Conservation (phyloP, 2,888 invertebrate species). For the Pterostichus niger region DNA sequence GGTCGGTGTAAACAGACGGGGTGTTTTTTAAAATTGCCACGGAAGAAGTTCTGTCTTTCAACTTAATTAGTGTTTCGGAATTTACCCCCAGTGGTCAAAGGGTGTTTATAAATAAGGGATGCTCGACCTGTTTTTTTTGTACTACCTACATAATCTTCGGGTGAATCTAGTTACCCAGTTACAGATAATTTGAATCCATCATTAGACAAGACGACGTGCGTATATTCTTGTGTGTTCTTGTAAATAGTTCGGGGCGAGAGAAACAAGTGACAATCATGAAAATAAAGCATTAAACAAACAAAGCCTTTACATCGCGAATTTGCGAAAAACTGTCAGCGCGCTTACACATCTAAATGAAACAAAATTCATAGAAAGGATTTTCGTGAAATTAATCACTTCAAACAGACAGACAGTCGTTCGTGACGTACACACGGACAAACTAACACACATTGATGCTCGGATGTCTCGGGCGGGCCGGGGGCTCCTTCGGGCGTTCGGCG, state of each 20-base stretch:
- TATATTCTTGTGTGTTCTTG: slow-evolving; percentile 20
- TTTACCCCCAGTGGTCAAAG: slow-evolving; percentile 65
- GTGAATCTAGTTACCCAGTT: slow-evolving; percentile 2
- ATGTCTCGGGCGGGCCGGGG: neutral
- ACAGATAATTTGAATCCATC: neutral
- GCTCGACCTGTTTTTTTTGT: slow-evolving; percentile 57
- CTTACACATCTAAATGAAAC: slow-evolving; percentile 37
- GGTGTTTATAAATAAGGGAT: slow-evolving; percentile 64
- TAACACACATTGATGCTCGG: slow-evolving; percentile 10
- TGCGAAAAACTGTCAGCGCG: slow-evolving; percentile 19
- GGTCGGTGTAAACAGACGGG: slow-evolving; percentile 65
- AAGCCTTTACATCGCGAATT: slow-evolving; percentile 24
- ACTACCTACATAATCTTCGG: too few species aligned
- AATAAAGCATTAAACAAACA: slow-evolving; percentile 26
- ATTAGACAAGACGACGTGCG: too few species aligned
- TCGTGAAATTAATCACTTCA: slow-evolving; percentile 60
- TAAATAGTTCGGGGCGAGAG: slow-evolving; percentile 18
- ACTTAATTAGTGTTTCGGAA: slow-evolving; percentile 65
- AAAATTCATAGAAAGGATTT: slow-evolving; percentile 58
- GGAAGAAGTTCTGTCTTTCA: slow-evolving; percentile 65
- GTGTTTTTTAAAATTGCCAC: slow-evolving; percentile 59
- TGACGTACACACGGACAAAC: neutral
- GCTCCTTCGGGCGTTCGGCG: neutral
- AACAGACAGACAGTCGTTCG: slow-evolving; percentile 39
- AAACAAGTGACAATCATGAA: slow-evolving; percentile 24